Evolutionary conservation across 1,140 invertebrate genomes (phyloP), one percentile per base, ranked within the genome.

Genomic region (Mylabris phalerata): DNA sequence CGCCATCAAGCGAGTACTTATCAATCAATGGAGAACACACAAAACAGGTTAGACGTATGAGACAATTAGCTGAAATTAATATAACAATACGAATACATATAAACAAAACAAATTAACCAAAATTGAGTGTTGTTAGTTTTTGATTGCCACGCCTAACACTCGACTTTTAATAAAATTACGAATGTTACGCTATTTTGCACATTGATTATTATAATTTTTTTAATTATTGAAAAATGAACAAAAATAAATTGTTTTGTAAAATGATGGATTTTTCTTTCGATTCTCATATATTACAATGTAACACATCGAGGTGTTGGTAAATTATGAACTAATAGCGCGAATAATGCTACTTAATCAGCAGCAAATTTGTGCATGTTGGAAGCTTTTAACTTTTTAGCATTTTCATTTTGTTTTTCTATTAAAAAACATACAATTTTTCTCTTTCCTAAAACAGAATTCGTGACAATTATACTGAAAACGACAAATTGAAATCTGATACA

Each of bases 21-120:
- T 84, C 84, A 92, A 79, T 91, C 91, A 64, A 93, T 93, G 90
- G 91, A 90, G 75, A 88, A 83, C 75, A 92, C 89, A 69, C 83
- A 82, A 70, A 85, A 84, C 80, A 90, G 89, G 87, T 91, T 84
- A 89, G 86, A 82, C 32, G 32, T 32, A 32, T 32, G 32, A 32
- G 7, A 32, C 4, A 32, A 32, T 32, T 32, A 32, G 32, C 32
- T 32, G 7, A 32, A 32, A 32, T 5, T 32, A 5, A 5, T 32
- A 32, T 1, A 1, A 19, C 19, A 19, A 19, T 19, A 19, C 19
- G 19, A 32, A 32, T 3, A 32, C 32, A 1, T 19, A 19, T 19
- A 19, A 19, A 19, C 32, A 32, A 32, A 32, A 5, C 32, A 32
- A 5, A 32, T 32, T 32, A 32, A 32, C 32, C 7, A 32, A 32